Evolutionary conservation across 2,888 invertebrate species (phyloP).

Genomic region (Lepidochrysops patricia): DNA sequence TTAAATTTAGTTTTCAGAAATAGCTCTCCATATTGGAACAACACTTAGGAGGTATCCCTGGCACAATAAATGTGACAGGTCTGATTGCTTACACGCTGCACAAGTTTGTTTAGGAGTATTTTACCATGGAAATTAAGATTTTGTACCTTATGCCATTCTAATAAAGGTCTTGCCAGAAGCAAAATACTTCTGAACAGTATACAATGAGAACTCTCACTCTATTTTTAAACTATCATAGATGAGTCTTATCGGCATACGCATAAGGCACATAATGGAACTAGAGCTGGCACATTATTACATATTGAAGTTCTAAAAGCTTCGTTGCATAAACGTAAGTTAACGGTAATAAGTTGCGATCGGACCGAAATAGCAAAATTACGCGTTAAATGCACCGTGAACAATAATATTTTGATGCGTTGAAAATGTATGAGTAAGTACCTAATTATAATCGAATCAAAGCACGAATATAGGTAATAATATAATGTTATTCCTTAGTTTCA

Average conservation of each 20-base stretch:
- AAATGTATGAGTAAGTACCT: neutral
- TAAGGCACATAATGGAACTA: neutral
- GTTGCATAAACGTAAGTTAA: slow-evolving; percentile 18
- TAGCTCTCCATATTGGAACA: slow-evolving; percentile 17
- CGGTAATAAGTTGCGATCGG: slow-evolving; percentile 13
- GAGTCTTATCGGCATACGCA: neutral
- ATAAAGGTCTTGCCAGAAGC: too few species aligned
- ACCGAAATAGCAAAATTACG: slow-evolving; percentile 5
- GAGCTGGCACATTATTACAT: neutral
- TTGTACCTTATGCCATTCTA: too few species aligned
- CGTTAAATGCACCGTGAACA: neutral
- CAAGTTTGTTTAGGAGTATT: too few species aligned
- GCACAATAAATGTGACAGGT: slow-evolving; percentile 19
- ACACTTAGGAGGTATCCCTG: slow-evolving; percentile 21
- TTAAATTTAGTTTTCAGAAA: slow-evolving; percentile 18
- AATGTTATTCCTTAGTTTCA: too few species aligned
- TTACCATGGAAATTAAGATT: too few species aligned
- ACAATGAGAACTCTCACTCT: slow-evolving; percentile 16
- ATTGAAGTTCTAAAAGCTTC: slow-evolving; percentile 5
- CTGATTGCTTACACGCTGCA: slow-evolving; percentile 19
- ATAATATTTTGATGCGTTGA: neutral
- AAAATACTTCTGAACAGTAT: too few species aligned
- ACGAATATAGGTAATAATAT: neutral
- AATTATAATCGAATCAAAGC: neutral
- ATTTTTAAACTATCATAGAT: slow-evolving; percentile 1